Conservation (phyloP, 2,113 vertebrate genomes). For the Acrocephalus arundinaceus region DNA sequence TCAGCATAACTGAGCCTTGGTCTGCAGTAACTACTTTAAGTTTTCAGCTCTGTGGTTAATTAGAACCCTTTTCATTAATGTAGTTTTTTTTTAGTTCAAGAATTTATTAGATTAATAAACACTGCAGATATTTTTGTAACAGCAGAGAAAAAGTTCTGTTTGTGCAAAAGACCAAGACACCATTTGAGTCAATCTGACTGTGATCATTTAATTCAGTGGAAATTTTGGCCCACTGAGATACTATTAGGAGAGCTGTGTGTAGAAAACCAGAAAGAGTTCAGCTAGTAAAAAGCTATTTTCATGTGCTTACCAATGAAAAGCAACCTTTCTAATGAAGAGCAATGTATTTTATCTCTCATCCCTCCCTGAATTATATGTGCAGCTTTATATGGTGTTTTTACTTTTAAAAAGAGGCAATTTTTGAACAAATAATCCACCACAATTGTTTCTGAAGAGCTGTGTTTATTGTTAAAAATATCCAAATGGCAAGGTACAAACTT, state of each 20-base stretch:
- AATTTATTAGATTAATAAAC: constrained; percentile 31
- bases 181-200: neutral
- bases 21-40: neutral
- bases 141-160: neutral
- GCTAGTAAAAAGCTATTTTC: neutral
- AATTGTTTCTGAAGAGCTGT: neutral
- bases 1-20: neutral
- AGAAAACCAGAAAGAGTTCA: neutral
- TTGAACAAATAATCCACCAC: neutral
- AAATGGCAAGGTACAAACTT: neutral
- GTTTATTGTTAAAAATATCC: neutral
- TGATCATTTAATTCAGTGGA: neutral
- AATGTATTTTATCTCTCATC: neutral
- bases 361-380: neutral
- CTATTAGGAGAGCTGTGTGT: neutral
- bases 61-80: neutral
- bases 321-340: neutral
- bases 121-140: neutral
- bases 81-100: neutral
- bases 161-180: neutral
- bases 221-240: neutral
- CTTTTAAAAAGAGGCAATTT: neutral
- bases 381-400: neutral
- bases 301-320: neutral
- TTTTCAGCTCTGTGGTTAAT: constrained; percentile 33